Conservation (phyloP, 2,113 vertebrate species). For the Dasypus novemcinctus region DNA sequence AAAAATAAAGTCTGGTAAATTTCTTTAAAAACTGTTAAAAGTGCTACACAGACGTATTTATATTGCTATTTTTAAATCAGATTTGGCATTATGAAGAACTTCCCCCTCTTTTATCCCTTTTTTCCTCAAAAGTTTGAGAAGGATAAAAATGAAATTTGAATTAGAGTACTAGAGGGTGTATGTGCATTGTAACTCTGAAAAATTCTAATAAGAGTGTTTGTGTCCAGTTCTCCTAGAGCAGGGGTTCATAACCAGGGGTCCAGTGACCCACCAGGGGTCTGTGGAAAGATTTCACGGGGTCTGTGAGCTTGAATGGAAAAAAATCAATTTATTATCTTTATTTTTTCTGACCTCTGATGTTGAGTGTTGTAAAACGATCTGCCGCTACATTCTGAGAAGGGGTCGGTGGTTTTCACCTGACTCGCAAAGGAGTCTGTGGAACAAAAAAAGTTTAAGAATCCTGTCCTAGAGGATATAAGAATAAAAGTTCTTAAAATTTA, state of each 20-base stretch:
- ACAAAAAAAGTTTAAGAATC: too few species aligned
- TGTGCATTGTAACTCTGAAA: not conserved
- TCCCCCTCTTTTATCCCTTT: not conserved
- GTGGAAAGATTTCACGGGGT: too few species aligned
- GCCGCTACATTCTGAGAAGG: too few species aligned
- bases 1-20: slow-evolving; percentile 17
- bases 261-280: too few species aligned
- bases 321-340: too few species aligned
- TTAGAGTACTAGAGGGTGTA: not conserved
- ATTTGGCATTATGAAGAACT: slow-evolving; percentile 18
- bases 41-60: not conserved
- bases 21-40: slow-evolving; percentile 28
- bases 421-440: too few species aligned
- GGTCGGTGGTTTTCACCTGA: too few species aligned
- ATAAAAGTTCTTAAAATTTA: not conserved
- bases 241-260: too few species aligned
- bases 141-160: not conserved
- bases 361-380: too few species aligned
- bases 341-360: too few species aligned
- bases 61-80: not conserved
- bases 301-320: too few species aligned
- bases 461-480: not conserved
- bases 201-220: not conserved
- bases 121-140: slow-evolving; percentile 16
- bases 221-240: not conserved